A percentile compares a stretch with the other conserved stretches of the same genome.
These are phyloP conservation scores for Ceraclea dissimilis DNA, from an alignment of 2,888 invertebrate genomes.

Conservation along the genomic window DNA sequence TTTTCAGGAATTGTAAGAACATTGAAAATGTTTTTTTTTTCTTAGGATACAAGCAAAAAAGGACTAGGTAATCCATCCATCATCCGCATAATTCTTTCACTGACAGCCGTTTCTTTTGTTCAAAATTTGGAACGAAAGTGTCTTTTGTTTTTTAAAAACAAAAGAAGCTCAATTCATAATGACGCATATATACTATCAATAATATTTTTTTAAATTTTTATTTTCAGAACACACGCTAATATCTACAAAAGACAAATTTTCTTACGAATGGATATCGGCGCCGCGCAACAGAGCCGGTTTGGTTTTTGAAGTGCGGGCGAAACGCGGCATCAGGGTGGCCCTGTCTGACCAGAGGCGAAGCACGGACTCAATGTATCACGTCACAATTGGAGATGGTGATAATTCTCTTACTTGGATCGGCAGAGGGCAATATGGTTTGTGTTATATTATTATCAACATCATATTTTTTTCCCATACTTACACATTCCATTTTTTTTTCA, in stretches of 20 bases:
- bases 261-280: slow-evolving; percentile 58
- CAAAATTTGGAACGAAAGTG: no score
- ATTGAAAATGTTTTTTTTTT: no score
- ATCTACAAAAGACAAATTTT: slow-evolving; percentile 54
- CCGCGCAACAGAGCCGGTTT: slow-evolving; percentile 55
- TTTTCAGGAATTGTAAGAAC: no score
- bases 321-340: slow-evolving; percentile 52
- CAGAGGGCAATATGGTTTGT: slow-evolving; percentile 55
- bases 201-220: no score
- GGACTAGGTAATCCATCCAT: no score
- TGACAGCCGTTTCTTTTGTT: no score
- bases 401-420: slow-evolving; percentile 54
- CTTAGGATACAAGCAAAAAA: no score
- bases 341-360: slow-evolving; percentile 49
- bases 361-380: slow-evolving; percentile 54
- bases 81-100: no score
- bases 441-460: background rate
- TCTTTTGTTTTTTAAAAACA: no score
- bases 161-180: no score
- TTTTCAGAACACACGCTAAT: slow-evolving; percentile 56
- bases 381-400: slow-evolving; percentile 52
- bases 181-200: no score
- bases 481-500: background rate
- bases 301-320: slow-evolving; percentile 52
- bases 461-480: background rate